Base-by-base conservation (phyloP, 2,888 invertebrate species). In the Leptinotarsa juncta region DNA sequence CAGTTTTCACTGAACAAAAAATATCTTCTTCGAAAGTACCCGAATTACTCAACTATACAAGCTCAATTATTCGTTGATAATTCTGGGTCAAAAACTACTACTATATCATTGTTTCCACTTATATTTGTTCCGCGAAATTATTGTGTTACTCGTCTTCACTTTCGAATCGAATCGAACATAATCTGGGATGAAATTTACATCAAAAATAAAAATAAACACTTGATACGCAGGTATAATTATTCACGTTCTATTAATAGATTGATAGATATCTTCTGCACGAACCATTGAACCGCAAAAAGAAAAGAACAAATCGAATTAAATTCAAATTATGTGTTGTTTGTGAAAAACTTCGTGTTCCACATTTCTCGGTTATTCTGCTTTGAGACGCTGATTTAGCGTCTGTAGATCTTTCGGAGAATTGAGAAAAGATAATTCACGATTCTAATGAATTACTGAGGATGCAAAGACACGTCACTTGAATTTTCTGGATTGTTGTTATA, bases 211-310 rank as follows among this genome's bases (percentile, higher is more conserved):
- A 74, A 73, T 69, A 71, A 71, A 67, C 49, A 60, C 32, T 53
- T 51, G 18, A 42, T 49, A 49, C 48, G 23, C 51, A 67, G 65
- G 62, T 65, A 65, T 68, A 74, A 71, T 74, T 74, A 71, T 71
- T 74, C 71, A 74, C 71, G 71, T 74, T 74, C 74, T 68, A 71
- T 65, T 74, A 74, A 74, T 68, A 66, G 74, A 74, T 71, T 74
- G 42, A 50, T 42, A 42, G 42, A 42, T 53, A 70, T 57, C 67
- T 53, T 50, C 48, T 48, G n/a, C 48, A 49, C 26, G 57, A 67
- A 67, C 26, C 71, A 66, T 66, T 66, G 53, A 48, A 55, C 32
- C 55, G 67, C 55, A 57, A 67, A 67, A 32, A 53, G 42, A 42
- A 42, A 42, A 42, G 42, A 42, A 23, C 18, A 32, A 65, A 50